Base-by-base conservation (phyloP, 2,797 vertebrate species). In the Philypnodon macrostomus region DNA sequence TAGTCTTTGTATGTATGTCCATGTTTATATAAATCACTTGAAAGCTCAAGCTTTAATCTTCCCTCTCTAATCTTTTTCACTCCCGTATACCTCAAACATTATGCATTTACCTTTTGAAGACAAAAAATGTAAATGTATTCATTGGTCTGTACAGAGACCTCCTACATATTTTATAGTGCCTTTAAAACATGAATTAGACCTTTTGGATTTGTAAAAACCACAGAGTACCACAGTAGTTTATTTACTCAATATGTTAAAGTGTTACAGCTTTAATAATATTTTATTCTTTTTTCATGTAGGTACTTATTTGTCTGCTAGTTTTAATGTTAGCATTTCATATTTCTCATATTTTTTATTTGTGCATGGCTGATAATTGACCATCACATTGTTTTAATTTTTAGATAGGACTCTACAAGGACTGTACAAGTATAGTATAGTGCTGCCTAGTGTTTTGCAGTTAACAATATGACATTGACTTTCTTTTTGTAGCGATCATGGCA, bases 401-500 rank as follows among this genome's bases (percentile, higher is more conserved):
- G 61, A 63, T 59, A 18, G 42, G 21, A 29, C 2, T 35, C 21
- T 47, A 24, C 7, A 36, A 26, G 32, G 47, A n/a, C n/a, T 33
- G 38, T 72, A 37, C 55, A 35, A 32, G 8, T 34, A 13, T 29
- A 15, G 35, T 32, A 9, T 19, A 8, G 4, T 14, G 51, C 23
- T 64, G 53, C 63, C 31, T 45, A n/a, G 53, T 45, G 51, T 68
- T 62, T 48, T 42, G 10, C 36, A 13, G 52, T 61, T 34, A 47
- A 37, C 53, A 53, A 73, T 18, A 15, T 49, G 55, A 70, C 32
- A 41, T 49, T 57, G 52, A 58, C 37, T 63, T 65, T 37, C 53
- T 38, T 85, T 53, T 67, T 79, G 79, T 70, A 99, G 97, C 97
- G 75, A 96, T 99, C 87, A 96, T 98, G 93, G 97, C 94, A 64